phyloP scores from a whole-genome alignment of 2,797 vertebrate genomes.

The Enteromius argenteus region DNA sequence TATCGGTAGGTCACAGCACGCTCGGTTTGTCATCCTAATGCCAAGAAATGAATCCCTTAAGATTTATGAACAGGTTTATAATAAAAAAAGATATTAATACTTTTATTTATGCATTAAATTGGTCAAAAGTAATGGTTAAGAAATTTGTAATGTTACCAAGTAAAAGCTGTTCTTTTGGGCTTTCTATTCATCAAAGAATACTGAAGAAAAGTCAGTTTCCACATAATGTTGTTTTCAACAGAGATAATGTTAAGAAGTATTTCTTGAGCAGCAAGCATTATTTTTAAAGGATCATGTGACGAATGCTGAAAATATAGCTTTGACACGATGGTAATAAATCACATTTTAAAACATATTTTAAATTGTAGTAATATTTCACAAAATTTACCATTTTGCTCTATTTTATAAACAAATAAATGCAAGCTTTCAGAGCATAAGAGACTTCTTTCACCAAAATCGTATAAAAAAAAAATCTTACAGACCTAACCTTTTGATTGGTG shows the following conservation, averaged over 20 bases:
- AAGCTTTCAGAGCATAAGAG: not conserved
- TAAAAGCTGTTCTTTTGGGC: not conserved
- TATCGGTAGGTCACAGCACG: conserved; percentile 76
- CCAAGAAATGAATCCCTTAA: not conserved
- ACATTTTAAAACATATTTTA: not conserved
- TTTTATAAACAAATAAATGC: not conserved
- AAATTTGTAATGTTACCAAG: not conserved
- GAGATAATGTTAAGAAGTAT: not conserved
- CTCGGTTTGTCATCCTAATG: not conserved
- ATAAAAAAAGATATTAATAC: not conserved
- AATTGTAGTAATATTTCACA: not conserved
- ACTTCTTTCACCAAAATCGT: not conserved
- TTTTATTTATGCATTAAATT: not conserved
- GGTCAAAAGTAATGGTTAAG: not conserved
- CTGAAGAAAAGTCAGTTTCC: not conserved
- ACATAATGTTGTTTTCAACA: not conserved
- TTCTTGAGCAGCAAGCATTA: not conserved
- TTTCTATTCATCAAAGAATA: not conserved
- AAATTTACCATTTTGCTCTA: not conserved
- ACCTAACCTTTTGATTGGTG: not conserved
- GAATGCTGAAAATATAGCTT: not conserved
- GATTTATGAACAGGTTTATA: not conserved
- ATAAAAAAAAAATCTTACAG: not conserved
- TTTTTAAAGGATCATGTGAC: not conserved
- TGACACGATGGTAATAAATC: too few species aligned